Evolutionary conservation across 2,888 invertebrate genomes (phyloP), one percentile per base, ranked within the genome.

Genomic region (Serrognathus titanus): DNA sequence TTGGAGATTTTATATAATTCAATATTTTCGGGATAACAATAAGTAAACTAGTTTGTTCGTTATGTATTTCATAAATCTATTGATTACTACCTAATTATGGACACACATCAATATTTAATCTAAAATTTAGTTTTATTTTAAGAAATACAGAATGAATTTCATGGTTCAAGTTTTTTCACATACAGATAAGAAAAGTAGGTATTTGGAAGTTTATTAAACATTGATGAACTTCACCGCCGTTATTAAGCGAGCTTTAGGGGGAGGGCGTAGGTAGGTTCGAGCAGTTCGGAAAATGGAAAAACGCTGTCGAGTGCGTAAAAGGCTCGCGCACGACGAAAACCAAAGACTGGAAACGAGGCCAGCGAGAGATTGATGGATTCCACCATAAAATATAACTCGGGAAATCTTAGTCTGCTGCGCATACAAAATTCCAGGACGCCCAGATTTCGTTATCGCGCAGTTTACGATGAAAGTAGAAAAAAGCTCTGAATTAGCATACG

Each of bases 301-400:
- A 43, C 43, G 43, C 11, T 43, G 43, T 43, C 43, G 20, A 43
- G 43, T 43, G 43, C 43, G 43, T 43, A 11, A 16, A 20, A 43
- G 43, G 13, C 43, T 3, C 10, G 20, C 16, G 43, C 20, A 43
- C 12, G 43, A 16, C 24, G 24, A 31, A 31, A 31, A 31, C 24
- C 24, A 31, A 31, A 31, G 24, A 31, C 24, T 31, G 24, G 24
- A 31, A 31, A 31, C 24, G 24, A 31, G 24, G 24, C 7, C 24
- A n/a, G 13, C n/a, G 48, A 39, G 48, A 49, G 48, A 54, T 54
- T 54, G 54, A 54, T 54, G 54, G 43, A 54, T 54, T 41, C 48
- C 43, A 12, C 39, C 48, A 43, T 48, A 36, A 48, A 54, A 54
- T 54, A 54, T 48, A 41, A 48, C 48, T 52, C 48, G 48, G 10